These are phyloP conservation scores for Spatulosminthurus flaviceps DNA, from an alignment of 2,888 invertebrate genomes.

Conservation along the genomic window DNA sequence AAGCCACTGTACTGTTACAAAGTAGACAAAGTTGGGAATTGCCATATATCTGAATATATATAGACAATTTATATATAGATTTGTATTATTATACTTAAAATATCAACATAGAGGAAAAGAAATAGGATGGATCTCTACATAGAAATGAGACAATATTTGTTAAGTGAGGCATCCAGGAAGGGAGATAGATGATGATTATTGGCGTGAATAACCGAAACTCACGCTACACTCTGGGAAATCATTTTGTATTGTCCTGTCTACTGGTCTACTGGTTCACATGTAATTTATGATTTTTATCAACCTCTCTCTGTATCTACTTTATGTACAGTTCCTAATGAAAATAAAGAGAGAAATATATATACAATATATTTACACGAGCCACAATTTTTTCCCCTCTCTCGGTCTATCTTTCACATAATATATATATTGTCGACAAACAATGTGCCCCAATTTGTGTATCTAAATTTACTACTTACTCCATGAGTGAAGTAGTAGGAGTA, in stretches of 20 bases:
- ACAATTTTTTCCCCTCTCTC: conserved; percentile 5
- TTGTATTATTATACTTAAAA: no score
- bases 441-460: conserved; percentile 4
- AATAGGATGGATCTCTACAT: no score
- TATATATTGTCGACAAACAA: conserved; percentile 18
- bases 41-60: no score
- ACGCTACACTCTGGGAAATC: conserved; percentile 18
- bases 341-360: no score
- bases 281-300: conserved; percentile 29
- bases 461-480: background rate
- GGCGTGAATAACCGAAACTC: conserved; percentile 18
- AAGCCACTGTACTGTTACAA: background rate
- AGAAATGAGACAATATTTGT: conserved; percentile 15
- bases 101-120: background rate
- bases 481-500: no score
- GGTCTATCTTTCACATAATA: background rate
- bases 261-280: conserved; percentile 5
- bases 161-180: conserved; percentile 10
- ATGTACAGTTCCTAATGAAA: conserved; percentile 4
- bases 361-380: background rate
- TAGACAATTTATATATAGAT: no score
- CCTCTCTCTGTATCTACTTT: no score
- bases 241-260: conserved; percentile 10
- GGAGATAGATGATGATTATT: background rate
- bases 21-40: no score